These are phyloP conservation scores for Philotrypesis tridentata DNA, from an alignment of 1,140 invertebrate genomes.

Conservation along the genomic window DNA sequence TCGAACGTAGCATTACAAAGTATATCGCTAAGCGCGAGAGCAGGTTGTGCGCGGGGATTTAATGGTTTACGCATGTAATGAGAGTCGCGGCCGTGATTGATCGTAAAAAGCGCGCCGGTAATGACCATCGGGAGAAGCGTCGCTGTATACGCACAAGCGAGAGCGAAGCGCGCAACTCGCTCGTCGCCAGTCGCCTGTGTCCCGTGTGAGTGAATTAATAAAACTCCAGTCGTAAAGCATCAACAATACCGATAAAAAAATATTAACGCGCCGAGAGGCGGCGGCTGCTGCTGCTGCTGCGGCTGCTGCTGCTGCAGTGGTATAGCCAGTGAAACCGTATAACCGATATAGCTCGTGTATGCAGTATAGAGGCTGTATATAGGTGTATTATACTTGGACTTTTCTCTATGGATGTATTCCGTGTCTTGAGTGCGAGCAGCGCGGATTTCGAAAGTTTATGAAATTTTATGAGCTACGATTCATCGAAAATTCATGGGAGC, in stretches of 20 bases:
- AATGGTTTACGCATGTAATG: conserved; percentile 33
- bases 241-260: conserved; percentile 36
- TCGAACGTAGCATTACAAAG: conserved; percentile 35
- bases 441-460: conserved; percentile 37
- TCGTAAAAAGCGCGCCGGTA: conserved; percentile 46
- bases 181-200: neutral
- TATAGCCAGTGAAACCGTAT: too few relatives aligned
- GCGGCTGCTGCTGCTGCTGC: too few relatives aligned
- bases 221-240: conserved; percentile 38
- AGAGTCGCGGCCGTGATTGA: conserved; percentile 35
- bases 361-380: too few relatives aligned
- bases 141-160: neutral
- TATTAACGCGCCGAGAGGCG: conserved; percentile 12
- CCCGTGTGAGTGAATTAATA: conserved; percentile 34
- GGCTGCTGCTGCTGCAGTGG: too few relatives aligned
- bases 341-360: too few relatives aligned
- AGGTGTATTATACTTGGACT: too few relatives aligned
- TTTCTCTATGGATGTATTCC: conserved; percentile 36
- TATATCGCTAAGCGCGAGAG: neutral
- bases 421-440: neutral
- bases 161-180: neutral
- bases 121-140: conserved; percentile 32
- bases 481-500: conserved; percentile 27
- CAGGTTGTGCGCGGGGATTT: conserved; percentile 15
- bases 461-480: conserved; percentile 34